A percentile compares a stretch with the other conserved stretches of the same genome.
phyloP scores from a whole-genome alignment of 2,888 invertebrate species.

The Ophonus ardosiacus region DNA sequence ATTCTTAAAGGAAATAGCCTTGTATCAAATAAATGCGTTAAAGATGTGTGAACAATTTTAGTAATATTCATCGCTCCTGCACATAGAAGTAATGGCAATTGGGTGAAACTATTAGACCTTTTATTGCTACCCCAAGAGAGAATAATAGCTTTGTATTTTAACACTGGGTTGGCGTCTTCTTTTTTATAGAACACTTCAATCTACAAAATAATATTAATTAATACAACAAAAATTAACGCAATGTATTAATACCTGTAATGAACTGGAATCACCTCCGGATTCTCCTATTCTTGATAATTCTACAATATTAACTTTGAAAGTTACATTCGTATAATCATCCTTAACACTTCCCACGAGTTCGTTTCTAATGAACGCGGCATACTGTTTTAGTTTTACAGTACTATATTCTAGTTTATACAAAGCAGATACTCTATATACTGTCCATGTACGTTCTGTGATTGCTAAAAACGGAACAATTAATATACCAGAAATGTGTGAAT shows the following conservation, averaged over 20 bases:
- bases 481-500: neutral
- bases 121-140: slow-evolving; percentile 33
- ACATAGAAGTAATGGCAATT: slow-evolving; percentile 77
- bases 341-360: slow-evolving; percentile 70
- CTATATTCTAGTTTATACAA: slow-evolving; percentile 70
- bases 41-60: slow-evolving; percentile 72
- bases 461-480: slow-evolving; percentile 67
- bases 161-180: slow-evolving; percentile 5
- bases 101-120: slow-evolving; percentile 69
- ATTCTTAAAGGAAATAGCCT: slow-evolving; percentile 75
- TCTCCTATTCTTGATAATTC: slow-evolving; percentile 63
- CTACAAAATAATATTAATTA: slow-evolving; percentile 67
- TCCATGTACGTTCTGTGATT: slow-evolving; percentile 72
- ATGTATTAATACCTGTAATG: slow-evolving; percentile 65
- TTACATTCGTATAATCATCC: slow-evolving; percentile 69
- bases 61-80: slow-evolving; percentile 75
- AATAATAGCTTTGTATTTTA: slow-evolving; percentile 60
- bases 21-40: slow-evolving; percentile 77
- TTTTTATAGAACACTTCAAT: slow-evolving; percentile 56
- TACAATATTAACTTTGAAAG: slow-evolving; percentile 69
- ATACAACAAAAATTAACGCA: slow-evolving; percentile 66
- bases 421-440: slow-evolving; percentile 71
- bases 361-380: slow-evolving; percentile 72
- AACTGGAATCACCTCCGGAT: neutral
- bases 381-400: slow-evolving; percentile 70